phyloP scores from a whole-genome alignment of 2,888 invertebrate species.

The Trypoxylon attenuatum region DNA sequence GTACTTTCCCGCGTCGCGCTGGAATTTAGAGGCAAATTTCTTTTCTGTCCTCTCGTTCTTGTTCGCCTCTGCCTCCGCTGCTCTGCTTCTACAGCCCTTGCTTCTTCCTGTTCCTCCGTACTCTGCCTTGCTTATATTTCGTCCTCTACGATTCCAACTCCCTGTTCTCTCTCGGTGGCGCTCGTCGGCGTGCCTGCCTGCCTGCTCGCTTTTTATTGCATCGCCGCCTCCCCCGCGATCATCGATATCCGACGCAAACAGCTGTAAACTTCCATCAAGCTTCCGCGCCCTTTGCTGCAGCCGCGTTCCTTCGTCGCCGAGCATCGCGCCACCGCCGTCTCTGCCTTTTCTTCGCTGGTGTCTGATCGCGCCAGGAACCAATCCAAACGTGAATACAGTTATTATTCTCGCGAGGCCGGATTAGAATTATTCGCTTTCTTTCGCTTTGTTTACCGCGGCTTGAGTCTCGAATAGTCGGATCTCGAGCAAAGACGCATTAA shows the following conservation, averaged over 20 bases:
- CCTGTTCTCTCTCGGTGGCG: slow-evolving; percentile 25
- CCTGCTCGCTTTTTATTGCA: slow-evolving; percentile 55
- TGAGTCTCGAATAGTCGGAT: too few relatives aligned
- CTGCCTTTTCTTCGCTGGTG: too few relatives aligned
- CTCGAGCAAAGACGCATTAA: slow-evolving; percentile 28
- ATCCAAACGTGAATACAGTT: too few relatives aligned
- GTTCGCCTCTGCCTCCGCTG: too few relatives aligned
- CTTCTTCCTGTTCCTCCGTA: slow-evolving; percentile 6
- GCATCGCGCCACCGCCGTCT: slow-evolving; percentile 3
- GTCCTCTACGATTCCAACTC: slow-evolving; percentile 2
- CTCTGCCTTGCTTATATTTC: neutral
- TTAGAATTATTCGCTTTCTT: too few relatives aligned
- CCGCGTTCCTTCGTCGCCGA: slow-evolving; percentile 18
- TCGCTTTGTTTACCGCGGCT: too few relatives aligned
- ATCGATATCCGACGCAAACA: slow-evolving; percentile 65
- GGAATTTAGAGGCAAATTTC: slow-evolving; percentile 59
- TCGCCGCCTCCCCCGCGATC: slow-evolving; percentile 53
- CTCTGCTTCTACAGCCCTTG: too few relatives aligned
- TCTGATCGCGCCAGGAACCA: too few relatives aligned
- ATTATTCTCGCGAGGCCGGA: too few relatives aligned
- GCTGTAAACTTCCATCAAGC: slow-evolving; percentile 62
- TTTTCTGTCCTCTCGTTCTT: slow-evolving; percentile 38
- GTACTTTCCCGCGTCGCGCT: slow-evolving; percentile 39
- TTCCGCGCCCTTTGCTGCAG: slow-evolving; percentile 33
- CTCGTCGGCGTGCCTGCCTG: slow-evolving; percentile 11